phyloP scores from a whole-genome alignment of 2,797 vertebrate species.

The Argya squamiceps region DNA sequence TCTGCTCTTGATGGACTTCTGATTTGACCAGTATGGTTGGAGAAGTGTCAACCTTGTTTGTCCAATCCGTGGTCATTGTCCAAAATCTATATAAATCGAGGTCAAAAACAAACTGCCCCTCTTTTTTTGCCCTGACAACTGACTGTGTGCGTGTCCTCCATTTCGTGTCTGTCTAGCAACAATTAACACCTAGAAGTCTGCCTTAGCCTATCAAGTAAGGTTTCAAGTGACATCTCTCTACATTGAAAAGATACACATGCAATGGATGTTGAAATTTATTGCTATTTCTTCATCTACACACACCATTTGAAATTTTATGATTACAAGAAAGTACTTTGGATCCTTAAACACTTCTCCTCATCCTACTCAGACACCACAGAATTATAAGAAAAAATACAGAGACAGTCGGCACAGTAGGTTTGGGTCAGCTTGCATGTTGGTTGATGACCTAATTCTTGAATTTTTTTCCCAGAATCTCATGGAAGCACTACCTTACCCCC shows the following conservation, averaged over 20 bases:
- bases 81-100: too few relatives aligned
- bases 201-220: neutral
- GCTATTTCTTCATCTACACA: neutral
- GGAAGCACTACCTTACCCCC: neutral
- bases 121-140: too few relatives aligned
- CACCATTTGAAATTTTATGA: neutral
- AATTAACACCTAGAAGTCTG: neutral
- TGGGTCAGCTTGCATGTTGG: neutral
- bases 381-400: neutral
- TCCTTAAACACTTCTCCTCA: neutral
- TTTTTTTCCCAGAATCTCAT: neutral
- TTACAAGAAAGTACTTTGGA: neutral
- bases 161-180: too few relatives aligned
- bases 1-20: too few relatives aligned
- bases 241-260: neutral
- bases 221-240: neutral
- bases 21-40: too few relatives aligned
- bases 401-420: neutral
- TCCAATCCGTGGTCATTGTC: too few relatives aligned
- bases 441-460: neutral
- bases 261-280: neutral
- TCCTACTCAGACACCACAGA: neutral
- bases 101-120: too few relatives aligned
- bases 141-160: too few relatives aligned
- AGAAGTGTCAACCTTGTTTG: too few relatives aligned